Evolutionary conservation across 2,797 vertebrate species (phyloP).

Genomic region (Rhabdomys pumilio): DNA sequence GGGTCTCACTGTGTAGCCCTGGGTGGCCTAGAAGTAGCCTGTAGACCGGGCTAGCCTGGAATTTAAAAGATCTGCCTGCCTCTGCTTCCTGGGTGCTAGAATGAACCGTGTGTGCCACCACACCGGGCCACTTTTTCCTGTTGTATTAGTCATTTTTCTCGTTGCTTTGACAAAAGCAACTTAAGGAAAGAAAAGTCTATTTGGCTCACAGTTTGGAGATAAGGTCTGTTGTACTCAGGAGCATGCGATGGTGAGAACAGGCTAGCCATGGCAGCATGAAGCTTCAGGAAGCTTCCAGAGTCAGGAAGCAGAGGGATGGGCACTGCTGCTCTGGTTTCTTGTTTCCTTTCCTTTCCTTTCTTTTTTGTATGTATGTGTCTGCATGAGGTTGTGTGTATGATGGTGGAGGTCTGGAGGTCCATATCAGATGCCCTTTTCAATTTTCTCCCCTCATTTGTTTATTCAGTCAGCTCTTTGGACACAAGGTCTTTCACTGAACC

Average conservation of each 20-base stretch:
- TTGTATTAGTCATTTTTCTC: not conserved
- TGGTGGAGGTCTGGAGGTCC: no score
- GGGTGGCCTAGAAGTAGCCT: not conserved
- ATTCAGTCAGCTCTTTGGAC: not conserved
- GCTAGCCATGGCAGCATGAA: not conserved
- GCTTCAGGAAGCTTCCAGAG: not conserved
- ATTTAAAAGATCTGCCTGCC: not conserved
- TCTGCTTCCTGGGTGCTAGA: not conserved
- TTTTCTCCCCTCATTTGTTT: not conserved
- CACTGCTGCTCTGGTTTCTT: not conserved
- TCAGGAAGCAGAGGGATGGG: not conserved
- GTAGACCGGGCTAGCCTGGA: not conserved
- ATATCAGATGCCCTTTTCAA: no score
- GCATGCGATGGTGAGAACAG: not conserved
- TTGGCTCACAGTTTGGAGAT: not conserved
- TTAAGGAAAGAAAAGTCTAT: not conserved
- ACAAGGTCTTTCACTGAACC: not conserved
- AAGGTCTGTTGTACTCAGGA: not conserved
- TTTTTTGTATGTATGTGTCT: not conserved
- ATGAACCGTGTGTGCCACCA: not conserved
- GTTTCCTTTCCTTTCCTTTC: not conserved
- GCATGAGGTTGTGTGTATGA: not conserved
- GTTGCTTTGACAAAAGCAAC: not conserved
- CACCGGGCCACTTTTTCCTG: not conserved
- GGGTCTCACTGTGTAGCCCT: not conserved